Percentiles rank a stretch among this genome's conserved stretches.
These are phyloP conservation scores for Oxycera nigricornis DNA, from an alignment of 2,888 invertebrate species.

Conservation along the genomic window DNA sequence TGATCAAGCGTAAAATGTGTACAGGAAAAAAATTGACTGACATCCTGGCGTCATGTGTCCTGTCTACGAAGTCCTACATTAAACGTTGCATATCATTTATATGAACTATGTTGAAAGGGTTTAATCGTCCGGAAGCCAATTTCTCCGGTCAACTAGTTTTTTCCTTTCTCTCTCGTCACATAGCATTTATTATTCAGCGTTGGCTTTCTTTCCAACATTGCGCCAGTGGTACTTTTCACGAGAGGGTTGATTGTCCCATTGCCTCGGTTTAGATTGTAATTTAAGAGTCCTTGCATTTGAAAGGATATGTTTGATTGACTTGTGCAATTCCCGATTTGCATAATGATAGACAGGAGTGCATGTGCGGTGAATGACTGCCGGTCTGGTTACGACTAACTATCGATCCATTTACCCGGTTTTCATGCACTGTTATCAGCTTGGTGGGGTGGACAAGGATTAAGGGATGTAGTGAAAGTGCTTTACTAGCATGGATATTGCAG, in stretches of 20 bases:
- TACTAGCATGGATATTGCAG: too few relatives aligned
- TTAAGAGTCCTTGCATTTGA: background rate
- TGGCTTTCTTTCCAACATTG: background rate
- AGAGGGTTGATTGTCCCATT: background rate
- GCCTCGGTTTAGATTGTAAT: background rate
- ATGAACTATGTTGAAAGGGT: constrained; percentile 38
- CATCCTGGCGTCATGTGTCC: constrained; percentile 28
- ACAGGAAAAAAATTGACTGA: constrained; percentile 17
- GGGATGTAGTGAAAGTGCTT: constrained; percentile 17
- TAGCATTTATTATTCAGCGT: background rate
- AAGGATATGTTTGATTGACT: constrained; percentile 31
- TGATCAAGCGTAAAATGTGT: constrained; percentile 7
- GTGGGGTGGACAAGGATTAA: background rate
- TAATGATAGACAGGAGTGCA: constrained; percentile 33
- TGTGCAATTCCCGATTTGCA: constrained; percentile 22
- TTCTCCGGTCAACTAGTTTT: constrained; percentile 35
- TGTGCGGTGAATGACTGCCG: constrained; percentile 12
- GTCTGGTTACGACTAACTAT: constrained; percentile 26
- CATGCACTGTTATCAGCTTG: background rate
- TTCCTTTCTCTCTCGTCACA: background rate
- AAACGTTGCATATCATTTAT: constrained; percentile 19
- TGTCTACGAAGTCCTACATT: too few relatives aligned
- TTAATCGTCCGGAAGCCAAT: constrained; percentile 43
- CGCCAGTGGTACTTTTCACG: background rate
- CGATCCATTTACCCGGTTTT: constrained; percentile 23